Evolutionary conservation across 2,113 vertebrate genomes (phyloP).

Genomic region (Macrotis lagotis): DNA sequence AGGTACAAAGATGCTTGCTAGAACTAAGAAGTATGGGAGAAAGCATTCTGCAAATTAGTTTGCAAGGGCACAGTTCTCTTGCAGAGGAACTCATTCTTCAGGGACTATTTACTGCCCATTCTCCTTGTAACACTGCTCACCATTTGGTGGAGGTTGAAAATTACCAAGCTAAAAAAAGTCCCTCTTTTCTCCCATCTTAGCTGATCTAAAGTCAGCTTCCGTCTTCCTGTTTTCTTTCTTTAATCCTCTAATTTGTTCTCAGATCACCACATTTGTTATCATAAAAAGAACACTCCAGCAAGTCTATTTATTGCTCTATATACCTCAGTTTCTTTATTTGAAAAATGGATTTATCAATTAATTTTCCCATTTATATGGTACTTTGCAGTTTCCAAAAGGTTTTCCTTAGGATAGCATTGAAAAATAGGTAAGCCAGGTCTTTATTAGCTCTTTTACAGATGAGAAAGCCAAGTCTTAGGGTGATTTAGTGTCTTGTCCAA

Average conservation of each 20-base stretch:
- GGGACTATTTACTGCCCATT: not conserved
- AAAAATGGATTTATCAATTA: not conserved
- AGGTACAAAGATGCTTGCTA: not conserved
- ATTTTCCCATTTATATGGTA: not conserved
- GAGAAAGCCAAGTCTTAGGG: not conserved
- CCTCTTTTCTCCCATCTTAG: not conserved
- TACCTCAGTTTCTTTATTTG: not conserved
- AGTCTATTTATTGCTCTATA: not conserved
- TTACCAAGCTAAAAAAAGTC: fast-evolving
- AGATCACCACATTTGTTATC: not conserved
- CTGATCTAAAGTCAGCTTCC: not conserved
- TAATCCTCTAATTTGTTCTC: not conserved
- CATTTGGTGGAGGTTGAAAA: not conserved
- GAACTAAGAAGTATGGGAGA: not conserved
- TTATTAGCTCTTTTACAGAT: not conserved
- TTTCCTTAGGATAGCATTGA: not conserved
- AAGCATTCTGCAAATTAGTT: not conserved
- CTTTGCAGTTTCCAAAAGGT: not conserved
- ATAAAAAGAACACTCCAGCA: not conserved
- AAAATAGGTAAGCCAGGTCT: not conserved
- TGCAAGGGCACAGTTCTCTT: not conserved
- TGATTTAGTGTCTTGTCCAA: not conserved
- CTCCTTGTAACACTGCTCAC: not conserved
- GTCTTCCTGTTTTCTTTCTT: fast-evolving
- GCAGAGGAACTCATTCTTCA: not conserved